Evolutionary conservation across 1,140 invertebrate genomes (phyloP), one percentile per base, ranked within the genome.

Genomic region (Ips nitidus): DNA sequence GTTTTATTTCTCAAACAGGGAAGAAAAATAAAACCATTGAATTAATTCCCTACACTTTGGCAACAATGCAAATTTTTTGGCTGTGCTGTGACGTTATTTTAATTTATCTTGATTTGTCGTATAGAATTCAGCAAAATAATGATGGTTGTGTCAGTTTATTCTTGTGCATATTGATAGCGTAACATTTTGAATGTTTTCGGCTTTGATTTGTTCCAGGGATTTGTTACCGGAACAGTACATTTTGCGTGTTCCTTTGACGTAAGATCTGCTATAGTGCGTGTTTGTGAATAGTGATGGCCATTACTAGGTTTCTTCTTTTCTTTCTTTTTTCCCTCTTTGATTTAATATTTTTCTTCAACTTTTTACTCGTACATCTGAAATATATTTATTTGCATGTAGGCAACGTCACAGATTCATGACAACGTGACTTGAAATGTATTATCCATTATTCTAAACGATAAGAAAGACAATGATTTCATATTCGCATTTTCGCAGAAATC

Each of bases 241-340:
- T 86, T 86, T 89, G 84, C 88, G 87, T 84, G 86, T 89, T 83
- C 86, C 88, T 86, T 84, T 89, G 78, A 89, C 88, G 89, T 90
- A 90, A 89, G 85, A 82, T 80, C 76, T 68, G 38, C 64, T 65
- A 67, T 67, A 52, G 52, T 37, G 22, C 52, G 56, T 65, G 50
- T 52, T 38, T 73, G 52, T 67, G 22, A 22, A 22, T 22, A 22
- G 22, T 22, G 22, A 22, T 22, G 50, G 66, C 52, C 39, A 69
- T 66, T 52, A 68, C 55, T 64, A 8, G 61, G 22, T n/a, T 47
- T 47, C 45, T 47, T 62, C 41, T 58, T 58, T 58, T 6, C 8
- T 58, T 58, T 55, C 52, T 55, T 7, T 55, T 37, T 37, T 36
- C 52, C 37, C 2, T 55, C 52, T 55, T 47, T 47, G n/a, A 47